Evolutionary conservation across 2,888 invertebrate genomes (phyloP).

Genomic region (Polydrusus pterygomalis): DNA sequence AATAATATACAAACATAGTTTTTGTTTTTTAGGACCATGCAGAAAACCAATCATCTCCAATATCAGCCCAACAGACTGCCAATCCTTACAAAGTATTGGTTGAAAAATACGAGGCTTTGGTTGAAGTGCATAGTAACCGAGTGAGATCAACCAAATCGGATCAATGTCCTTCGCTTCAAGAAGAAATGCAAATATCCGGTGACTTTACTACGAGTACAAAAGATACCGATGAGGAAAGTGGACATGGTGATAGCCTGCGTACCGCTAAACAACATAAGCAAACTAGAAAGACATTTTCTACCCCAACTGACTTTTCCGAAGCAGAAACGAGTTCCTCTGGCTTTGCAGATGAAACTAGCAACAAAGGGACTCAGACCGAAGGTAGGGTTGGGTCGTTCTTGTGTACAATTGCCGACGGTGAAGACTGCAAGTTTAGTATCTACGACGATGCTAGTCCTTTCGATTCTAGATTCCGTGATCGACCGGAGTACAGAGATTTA

Average conservation of each 20-base stretch:
- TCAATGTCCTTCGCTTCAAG: conserved; percentile 75
- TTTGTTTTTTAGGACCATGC: conserved; percentile 55
- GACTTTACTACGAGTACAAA: conserved; percentile 76
- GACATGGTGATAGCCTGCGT: conserved; percentile 74
- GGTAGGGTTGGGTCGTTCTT: conserved; percentile 86
- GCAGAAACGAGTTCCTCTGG: conserved; percentile 89
- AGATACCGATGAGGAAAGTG: conserved; percentile 80
- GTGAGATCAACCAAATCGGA: conserved; percentile 67
- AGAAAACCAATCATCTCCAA: conserved; percentile 57
- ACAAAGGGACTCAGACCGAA: conserved; percentile 89
- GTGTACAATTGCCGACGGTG: conserved; percentile 89
- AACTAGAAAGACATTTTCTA: conserved; percentile 77
- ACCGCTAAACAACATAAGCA: conserved; percentile 72
- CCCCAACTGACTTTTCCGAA: conserved; percentile 89
- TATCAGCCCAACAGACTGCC: conserved; percentile 64
- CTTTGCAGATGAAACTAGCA: conserved; percentile 88
- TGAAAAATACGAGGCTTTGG: conserved; percentile 88
- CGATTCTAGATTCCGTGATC: conserved; percentile 87
- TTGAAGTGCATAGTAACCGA: conserved; percentile 83
- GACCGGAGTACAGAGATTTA: conserved; percentile 86
- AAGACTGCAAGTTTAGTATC: conserved; percentile 89
- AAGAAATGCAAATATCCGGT: conserved; percentile 84
- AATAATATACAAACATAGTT: conserved; percentile 21
- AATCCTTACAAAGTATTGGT: conserved; percentile 88
- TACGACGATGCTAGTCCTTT: conserved; percentile 86